These are phyloP conservation scores for Alca torda DNA, from an alignment of 2,797 vertebrate species.

Conservation along the genomic window DNA sequence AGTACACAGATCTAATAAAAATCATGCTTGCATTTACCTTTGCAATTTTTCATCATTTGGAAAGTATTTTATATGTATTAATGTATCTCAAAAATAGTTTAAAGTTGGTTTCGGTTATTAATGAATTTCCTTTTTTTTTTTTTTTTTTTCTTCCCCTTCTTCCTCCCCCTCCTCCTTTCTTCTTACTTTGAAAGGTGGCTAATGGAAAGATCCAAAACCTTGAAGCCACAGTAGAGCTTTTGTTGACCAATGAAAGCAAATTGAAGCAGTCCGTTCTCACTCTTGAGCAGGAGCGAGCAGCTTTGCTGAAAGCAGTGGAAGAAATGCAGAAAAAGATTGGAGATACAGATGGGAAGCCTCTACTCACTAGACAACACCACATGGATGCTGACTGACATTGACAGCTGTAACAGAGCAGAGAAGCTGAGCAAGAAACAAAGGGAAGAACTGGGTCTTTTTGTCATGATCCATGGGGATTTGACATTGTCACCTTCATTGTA, in stretches of 20 bases:
- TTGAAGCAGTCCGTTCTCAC: slow-evolving; percentile 81
- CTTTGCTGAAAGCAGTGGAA: slow-evolving; percentile 80
- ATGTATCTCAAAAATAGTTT: background rate
- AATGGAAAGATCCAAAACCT: slow-evolving; percentile 84
- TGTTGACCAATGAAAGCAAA: slow-evolving; percentile 81
- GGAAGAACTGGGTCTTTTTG: slow-evolving; percentile 18
- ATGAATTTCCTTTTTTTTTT: background rate
- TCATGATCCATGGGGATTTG: background rate
- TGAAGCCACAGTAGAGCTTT: slow-evolving; percentile 81
- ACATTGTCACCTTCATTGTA: background rate
- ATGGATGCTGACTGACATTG: slow-evolving; percentile 50
- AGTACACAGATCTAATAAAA: background rate
- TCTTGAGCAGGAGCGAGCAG: slow-evolving; percentile 85
- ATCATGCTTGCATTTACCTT: background rate
- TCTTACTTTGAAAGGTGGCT: slow-evolving; percentile 80
- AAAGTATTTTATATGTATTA: background rate
- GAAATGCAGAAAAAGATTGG: slow-evolving; percentile 68
- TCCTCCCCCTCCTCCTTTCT: background rate
- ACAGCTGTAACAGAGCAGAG: background rate
- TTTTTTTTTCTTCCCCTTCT: background rate
- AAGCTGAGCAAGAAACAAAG: slow-evolving; percentile 20
- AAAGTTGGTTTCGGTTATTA: background rate
- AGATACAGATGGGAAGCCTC: background rate
- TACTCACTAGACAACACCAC: background rate
- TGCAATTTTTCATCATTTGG: background rate